These are phyloP conservation scores for Aphaenogaster rudis DNA, from an alignment of 1,140 invertebrate species.

Conservation along the genomic window DNA sequence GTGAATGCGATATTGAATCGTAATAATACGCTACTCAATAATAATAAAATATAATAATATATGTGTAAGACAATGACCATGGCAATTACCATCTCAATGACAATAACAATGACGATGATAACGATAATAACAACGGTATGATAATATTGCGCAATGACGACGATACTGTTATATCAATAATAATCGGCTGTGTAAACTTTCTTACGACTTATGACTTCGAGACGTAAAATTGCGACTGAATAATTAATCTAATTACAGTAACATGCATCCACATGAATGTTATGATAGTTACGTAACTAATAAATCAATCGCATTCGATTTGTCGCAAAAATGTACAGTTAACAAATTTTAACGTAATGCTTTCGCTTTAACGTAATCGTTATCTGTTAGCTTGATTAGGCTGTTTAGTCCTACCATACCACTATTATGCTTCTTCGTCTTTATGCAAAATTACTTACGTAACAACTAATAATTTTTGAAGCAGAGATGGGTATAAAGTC, in stretches of 20 bases:
- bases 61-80: background rate
- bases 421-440: background rate
- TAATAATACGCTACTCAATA: conserved; percentile 12
- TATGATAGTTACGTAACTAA: conserved; percentile 11
- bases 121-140: conserved; percentile 6
- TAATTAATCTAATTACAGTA: conserved; percentile 14
- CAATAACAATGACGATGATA: conserved; percentile 27
- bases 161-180: conserved; percentile 11
- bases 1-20: background rate
- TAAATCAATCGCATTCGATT: conserved; percentile 28
- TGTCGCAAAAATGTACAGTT: background rate
- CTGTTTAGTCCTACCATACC: background rate
- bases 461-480: background rate
- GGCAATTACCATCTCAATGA: conserved; percentile 22
- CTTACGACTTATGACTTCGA: conserved; percentile 17
- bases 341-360: conserved; percentile 6
- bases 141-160: background rate
- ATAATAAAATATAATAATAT: conserved; percentile 22
- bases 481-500: background rate
- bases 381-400: conserved; percentile 32
- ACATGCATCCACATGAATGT: background rate
- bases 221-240: conserved; percentile 8
- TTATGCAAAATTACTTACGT: conserved; percentile 6
- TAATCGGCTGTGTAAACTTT: background rate
- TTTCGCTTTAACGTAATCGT: background rate